Conservation (phyloP, 2,113 vertebrate species). For the Phrynosoma blainvillii region DNA sequence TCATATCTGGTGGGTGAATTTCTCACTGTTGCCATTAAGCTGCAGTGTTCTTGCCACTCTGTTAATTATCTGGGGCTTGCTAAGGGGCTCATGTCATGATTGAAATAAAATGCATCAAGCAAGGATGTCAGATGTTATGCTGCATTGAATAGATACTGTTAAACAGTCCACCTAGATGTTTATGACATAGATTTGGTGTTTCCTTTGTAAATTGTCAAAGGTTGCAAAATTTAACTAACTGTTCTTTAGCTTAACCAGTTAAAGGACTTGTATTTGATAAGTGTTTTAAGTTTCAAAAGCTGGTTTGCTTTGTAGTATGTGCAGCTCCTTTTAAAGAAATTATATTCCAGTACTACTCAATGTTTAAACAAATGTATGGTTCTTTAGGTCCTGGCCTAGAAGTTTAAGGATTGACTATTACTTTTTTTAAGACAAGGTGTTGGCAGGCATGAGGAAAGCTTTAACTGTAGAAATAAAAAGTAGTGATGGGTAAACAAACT, state of each 20-base stretch:
- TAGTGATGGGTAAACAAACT: too few species aligned
- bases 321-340: too few species aligned
- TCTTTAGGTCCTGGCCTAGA: too few species aligned
- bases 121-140: constrained; percentile 11
- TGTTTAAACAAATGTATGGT: too few species aligned
- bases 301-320: too few species aligned
- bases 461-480: too few species aligned
- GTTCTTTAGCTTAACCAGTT: not conserved
- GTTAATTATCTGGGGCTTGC: not conserved
- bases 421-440: too few species aligned
- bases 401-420: too few species aligned
- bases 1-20: constrained; percentile 12
- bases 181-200: constrained; percentile 27
- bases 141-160: constrained; percentile 17
- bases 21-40: not conserved
- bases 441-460: too few species aligned
- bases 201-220: constrained; percentile 29
- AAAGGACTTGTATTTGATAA: not conserved
- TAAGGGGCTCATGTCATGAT: constrained; percentile 8
- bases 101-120: constrained; percentile 17
- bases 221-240: not conserved
- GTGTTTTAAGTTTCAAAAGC: too few species aligned
- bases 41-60: not conserved
- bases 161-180: constrained; percentile 8
- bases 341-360: too few species aligned